phyloP scores from a whole-genome alignment of 2,113 vertebrate genomes.

The Sylvia atricapilla region DNA sequence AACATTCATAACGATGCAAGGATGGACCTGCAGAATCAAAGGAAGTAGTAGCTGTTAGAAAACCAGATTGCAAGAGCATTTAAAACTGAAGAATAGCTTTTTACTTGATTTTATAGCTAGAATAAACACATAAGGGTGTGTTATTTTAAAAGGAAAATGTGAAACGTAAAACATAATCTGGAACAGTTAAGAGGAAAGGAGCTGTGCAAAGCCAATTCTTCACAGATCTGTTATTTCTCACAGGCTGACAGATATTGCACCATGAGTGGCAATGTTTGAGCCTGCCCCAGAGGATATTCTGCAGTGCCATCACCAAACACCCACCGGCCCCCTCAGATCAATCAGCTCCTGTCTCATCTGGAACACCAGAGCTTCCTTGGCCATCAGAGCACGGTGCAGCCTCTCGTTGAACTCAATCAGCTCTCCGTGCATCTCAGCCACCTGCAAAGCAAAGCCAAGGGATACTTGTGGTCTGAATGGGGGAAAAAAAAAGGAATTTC shows the following conservation, averaged over 20 bases:
- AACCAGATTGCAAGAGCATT: not conserved
- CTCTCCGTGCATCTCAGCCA: constrained; percentile 98
- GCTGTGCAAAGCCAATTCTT: not conserved
- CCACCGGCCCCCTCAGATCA: constrained; percentile 92
- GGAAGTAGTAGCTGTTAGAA: not conserved
- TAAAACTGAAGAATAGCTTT: not conserved
- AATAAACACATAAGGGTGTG: not conserved
- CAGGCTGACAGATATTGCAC: not conserved
- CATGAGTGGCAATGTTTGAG: not conserved
- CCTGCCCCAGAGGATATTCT: not conserved
- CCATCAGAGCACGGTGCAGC: constrained; percentile 91
- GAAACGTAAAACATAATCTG: not conserved
- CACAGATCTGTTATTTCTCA: not conserved
- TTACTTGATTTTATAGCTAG: not conserved
- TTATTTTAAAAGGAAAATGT: not conserved
- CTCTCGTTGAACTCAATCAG: constrained; percentile 98
- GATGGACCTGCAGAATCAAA: not conserved
- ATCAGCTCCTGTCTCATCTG: constrained; percentile 98
- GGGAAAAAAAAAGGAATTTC: not conserved
- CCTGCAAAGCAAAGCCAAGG: constrained; percentile 75
- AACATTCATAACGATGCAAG: not conserved
- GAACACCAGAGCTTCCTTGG: constrained; percentile 92
- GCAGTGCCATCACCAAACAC: constrained; percentile 8
- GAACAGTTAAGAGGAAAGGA: not conserved
- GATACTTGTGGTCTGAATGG: not conserved